Percentiles rank a stretch among this genome's conserved stretches.
phyloP scores from a whole-genome alignment of 2,888 invertebrate genomes.

The Euphydryas editha region DNA sequence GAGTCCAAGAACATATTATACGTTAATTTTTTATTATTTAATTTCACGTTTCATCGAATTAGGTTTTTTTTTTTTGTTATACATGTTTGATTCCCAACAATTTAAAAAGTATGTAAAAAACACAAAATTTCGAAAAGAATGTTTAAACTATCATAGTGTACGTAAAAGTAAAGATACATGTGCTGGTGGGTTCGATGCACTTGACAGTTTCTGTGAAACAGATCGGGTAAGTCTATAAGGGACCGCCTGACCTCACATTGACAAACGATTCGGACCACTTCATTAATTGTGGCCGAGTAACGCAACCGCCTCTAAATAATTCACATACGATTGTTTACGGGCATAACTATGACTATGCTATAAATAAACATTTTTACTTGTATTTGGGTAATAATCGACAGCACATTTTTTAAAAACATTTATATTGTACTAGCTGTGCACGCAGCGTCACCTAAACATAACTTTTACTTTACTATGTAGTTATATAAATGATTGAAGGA shows the following conservation, averaged over 20 bases:
- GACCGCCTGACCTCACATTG: conserved; percentile 68
- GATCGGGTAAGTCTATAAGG: conserved; percentile 56
- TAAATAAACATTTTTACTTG: conserved; percentile 10
- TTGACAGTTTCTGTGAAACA: conserved; percentile 65
- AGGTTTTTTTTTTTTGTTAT: no score
- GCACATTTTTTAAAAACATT: no score
- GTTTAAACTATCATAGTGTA: no score
- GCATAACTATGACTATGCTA: conserved; percentile 45
- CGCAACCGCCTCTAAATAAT: conserved; percentile 78
- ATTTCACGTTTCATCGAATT: no score
- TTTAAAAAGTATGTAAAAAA: no score
- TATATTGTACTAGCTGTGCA: no score
- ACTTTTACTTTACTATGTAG: no score
- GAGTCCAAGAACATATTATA: neutral
- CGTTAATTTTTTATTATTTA: no score
- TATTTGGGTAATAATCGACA: neutral
- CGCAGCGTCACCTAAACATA: no score
- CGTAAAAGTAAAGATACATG: neutral
- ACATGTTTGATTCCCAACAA: no score
- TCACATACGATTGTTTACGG: conserved; percentile 68
- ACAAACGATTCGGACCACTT: conserved; percentile 78
- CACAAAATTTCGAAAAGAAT: no score
- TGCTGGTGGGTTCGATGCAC: conserved; percentile 42
- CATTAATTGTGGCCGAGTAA: conserved; percentile 78
- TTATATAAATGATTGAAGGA: no score